These are phyloP conservation scores for Parotocinclus haroldoi DNA, from an alignment of 2,797 vertebrate genomes.

Conservation along the genomic window DNA sequence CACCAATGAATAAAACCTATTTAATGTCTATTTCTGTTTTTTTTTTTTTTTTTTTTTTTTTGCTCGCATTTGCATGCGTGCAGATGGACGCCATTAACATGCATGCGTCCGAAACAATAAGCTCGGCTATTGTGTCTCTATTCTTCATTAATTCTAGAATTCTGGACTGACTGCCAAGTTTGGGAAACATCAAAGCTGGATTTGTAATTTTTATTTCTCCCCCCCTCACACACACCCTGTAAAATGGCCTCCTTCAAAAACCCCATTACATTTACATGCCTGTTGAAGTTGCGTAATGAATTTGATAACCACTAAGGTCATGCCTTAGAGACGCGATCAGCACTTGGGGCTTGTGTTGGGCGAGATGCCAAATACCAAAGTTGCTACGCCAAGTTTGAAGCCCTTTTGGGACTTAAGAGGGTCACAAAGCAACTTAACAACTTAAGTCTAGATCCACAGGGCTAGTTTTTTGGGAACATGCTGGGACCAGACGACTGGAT, in stretches of 20 bases:
- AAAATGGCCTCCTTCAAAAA: slow-evolving; percentile 59
- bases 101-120: slow-evolving; percentile 65
- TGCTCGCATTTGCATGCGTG: slow-evolving; percentile 63
- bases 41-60: slow-evolving; percentile 26
- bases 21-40: slow-evolving; percentile 22
- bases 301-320: slow-evolving; percentile 21
- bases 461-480: no score
- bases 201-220: slow-evolving; percentile 20
- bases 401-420: no score
- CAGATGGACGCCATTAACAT: slow-evolving; percentile 65
- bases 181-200: slow-evolving; percentile 74
- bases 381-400: no score
- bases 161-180: slow-evolving; percentile 74
- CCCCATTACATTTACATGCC: slow-evolving; percentile 73
- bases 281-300: slow-evolving; percentile 72
- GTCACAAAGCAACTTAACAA: no score
- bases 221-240: no score
- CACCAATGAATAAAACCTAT: slow-evolving; percentile 33
- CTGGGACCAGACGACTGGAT: no score
- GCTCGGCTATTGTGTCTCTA: slow-evolving; percentile 57
- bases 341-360: not conserved
- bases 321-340: not conserved
- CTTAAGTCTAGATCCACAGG: no score
- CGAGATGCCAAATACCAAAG: no score
- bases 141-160: slow-evolving; percentile 77